These are phyloP conservation scores for Poeciliopsis turrubarensis DNA, from an alignment of 2,113 vertebrate genomes.

Conservation along the genomic window DNA sequence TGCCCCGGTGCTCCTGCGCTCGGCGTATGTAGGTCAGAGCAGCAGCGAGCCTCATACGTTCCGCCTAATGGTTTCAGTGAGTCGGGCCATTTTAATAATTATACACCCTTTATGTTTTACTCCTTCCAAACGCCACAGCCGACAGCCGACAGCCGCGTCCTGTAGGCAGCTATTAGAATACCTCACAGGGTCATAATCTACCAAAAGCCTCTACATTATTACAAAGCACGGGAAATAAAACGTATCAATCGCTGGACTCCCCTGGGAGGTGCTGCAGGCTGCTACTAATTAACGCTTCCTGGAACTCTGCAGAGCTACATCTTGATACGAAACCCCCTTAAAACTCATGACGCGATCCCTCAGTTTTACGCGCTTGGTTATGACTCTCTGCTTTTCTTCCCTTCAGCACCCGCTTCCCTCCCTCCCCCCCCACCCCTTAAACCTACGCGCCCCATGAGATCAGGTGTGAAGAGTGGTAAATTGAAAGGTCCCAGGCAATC, in stretches of 20 bases:
- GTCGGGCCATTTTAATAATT: slow-evolving; percentile 34
- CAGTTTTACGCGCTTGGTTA: slow-evolving; percentile 6
- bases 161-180: slow-evolving; percentile 15
- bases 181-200: background rate
- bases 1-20: slow-evolving; percentile 32
- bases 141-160: background rate
- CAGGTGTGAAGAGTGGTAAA: slow-evolving; percentile 63
- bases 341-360: background rate
- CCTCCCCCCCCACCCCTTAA: too few relatives aligned
- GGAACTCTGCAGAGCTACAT: slow-evolving; percentile 19
- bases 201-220: slow-evolving; percentile 7
- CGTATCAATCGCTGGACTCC: background rate
- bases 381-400: slow-evolving; percentile 2
- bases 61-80: slow-evolving; percentile 5
- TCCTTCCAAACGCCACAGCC: background rate
- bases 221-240: slow-evolving; percentile 1
- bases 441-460: slow-evolving; percentile 2
- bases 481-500: slow-evolving; percentile 73
- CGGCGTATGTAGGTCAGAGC: slow-evolving; percentile 58
- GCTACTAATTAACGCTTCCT: slow-evolving; percentile 6
- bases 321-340: background rate
- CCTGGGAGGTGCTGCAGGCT: slow-evolving; percentile 12
- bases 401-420: background rate
- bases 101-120: slow-evolving; percentile 9
- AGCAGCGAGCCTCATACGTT: slow-evolving; percentile 13